Evolutionary conservation across 2,888 invertebrate genomes (phyloP).

Genomic region (Neocrepidodera transversa): DNA sequence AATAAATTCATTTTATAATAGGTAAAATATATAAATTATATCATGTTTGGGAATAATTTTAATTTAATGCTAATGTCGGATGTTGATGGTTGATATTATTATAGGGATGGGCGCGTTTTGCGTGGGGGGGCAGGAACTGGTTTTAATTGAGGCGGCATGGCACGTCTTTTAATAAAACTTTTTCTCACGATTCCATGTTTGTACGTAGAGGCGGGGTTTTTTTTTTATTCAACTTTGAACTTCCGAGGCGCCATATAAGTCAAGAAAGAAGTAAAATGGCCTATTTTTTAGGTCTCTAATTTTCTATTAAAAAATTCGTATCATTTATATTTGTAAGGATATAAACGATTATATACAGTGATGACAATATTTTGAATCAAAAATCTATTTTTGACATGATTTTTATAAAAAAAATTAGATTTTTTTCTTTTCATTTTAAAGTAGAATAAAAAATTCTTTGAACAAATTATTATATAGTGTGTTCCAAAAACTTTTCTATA

Average conservation of each 20-base stretch:
- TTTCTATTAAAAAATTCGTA: too few relatives aligned
- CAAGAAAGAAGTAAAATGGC: too few relatives aligned
- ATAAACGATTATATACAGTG: too few relatives aligned
- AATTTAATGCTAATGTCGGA: slow-evolving; percentile 2
- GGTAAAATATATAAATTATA: background rate
- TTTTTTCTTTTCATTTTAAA: too few relatives aligned
- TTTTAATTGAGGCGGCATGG: slow-evolving; percentile 13
- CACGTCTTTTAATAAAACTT: slow-evolving; percentile 9
- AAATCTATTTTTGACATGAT: too few relatives aligned
- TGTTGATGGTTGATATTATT: background rate
- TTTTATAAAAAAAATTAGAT: too few relatives aligned
- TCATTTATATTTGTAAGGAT: too few relatives aligned
- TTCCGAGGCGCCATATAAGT: slow-evolving; percentile 15
- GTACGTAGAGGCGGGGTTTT: background rate
- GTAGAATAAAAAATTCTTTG: too few relatives aligned
- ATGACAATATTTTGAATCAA: too few relatives aligned
- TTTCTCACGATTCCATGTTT: slow-evolving; percentile 8
- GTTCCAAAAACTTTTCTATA: too few relatives aligned
- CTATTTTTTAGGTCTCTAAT: too few relatives aligned
- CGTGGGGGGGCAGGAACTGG: slow-evolving; percentile 16
- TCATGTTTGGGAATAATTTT: slow-evolving; percentile 5
- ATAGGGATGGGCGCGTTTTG: slow-evolving; percentile 4
- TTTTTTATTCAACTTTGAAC: slow-evolving; percentile 13
- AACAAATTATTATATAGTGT: too few relatives aligned
- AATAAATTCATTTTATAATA: slow-evolving; percentile 33